Conservation (phyloP, 2,888 invertebrate genomes). For the Heliconius hortense region DNA sequence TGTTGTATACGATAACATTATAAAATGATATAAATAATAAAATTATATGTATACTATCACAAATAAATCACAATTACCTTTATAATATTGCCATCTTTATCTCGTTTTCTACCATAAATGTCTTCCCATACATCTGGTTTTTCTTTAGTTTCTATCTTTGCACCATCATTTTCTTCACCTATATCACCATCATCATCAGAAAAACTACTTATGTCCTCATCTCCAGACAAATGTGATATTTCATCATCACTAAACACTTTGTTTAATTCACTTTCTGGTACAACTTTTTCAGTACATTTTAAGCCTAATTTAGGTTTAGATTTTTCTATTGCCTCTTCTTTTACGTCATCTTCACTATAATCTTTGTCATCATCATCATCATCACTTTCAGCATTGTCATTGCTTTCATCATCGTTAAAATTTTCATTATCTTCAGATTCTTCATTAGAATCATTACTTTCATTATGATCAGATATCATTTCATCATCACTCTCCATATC, state of each 20-base stretch:
- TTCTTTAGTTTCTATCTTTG: slow-evolving; percentile 45
- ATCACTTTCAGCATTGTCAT: slow-evolving; percentile 42
- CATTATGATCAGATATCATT: slow-evolving; percentile 43
- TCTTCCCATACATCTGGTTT: slow-evolving; percentile 88
- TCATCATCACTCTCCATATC: slow-evolving; percentile 39
- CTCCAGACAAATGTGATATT: slow-evolving; percentile 67
- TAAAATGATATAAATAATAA: no score
- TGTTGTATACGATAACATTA: no score
- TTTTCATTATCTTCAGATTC: slow-evolving; percentile 40
- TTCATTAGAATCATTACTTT: slow-evolving; percentile 31
- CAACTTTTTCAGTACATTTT: slow-evolving; percentile 51
- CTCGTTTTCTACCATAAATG: slow-evolving; percentile 94
- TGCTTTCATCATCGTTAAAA: slow-evolving; percentile 42
- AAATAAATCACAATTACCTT: slow-evolving; percentile 63
- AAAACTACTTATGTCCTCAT: slow-evolving; percentile 52
- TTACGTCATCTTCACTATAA: slow-evolving; percentile 40
- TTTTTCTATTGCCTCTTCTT: slow-evolving; percentile 38
- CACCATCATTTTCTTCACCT: slow-evolving; percentile 46
- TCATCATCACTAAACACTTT: slow-evolving; percentile 77
- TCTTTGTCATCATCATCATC: slow-evolving; percentile 25
- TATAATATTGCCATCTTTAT: slow-evolving; percentile 90
- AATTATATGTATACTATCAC: no score
- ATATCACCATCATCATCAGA: slow-evolving; percentile 49
- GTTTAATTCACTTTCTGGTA: slow-evolving; percentile 60
- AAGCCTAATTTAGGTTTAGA: slow-evolving; percentile 38